Percentiles rank a stretch among this genome's conserved stretches.
Evolutionary conservation across 2,113 vertebrate species (phyloP).

Genomic region (Catharus minimus): DNA sequence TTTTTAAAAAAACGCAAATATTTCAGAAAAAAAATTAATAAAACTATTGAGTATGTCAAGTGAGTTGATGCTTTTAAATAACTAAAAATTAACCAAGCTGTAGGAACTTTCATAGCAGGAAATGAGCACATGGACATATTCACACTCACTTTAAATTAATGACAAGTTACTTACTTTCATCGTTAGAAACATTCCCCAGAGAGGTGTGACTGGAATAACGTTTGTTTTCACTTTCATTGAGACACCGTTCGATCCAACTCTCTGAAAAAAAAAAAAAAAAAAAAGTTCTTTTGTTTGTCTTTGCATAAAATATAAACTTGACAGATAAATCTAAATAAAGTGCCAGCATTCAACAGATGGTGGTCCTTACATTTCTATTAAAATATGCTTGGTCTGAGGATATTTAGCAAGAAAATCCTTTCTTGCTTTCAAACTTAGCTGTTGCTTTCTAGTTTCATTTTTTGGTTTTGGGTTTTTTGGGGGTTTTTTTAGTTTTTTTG

Average conservation of each 20-base stretch:
- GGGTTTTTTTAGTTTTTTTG: too few species aligned
- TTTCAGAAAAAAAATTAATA: background rate
- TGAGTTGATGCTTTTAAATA: background rate
- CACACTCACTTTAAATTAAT: background rate
- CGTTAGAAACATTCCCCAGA: slow-evolving; percentile 95
- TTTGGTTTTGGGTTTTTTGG: background rate
- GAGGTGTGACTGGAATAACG: slow-evolving; percentile 95
- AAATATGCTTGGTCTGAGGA: background rate
- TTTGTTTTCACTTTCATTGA: slow-evolving; percentile 97
- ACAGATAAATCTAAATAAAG: background rate
- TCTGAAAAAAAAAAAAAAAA: slow-evolving; percentile 78
- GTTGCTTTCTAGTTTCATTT: background rate
- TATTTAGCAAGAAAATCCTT: background rate
- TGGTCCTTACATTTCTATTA: background rate
- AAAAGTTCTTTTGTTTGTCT: background rate
- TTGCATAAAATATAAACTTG: background rate
- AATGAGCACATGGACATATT: background rate
- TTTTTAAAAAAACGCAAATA: background rate
- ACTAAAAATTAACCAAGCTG: background rate
- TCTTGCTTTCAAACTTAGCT: background rate
- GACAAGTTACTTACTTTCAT: slow-evolving; percentile 91
- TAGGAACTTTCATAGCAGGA: background rate
- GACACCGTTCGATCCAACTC: slow-evolving; percentile 99
- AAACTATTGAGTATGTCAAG: background rate
- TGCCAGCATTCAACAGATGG: background rate